Percentiles rank a stretch among this genome's conserved stretches.
Conservation (phyloP, 2,888 invertebrate species). For the Taenaris catops region DNA sequence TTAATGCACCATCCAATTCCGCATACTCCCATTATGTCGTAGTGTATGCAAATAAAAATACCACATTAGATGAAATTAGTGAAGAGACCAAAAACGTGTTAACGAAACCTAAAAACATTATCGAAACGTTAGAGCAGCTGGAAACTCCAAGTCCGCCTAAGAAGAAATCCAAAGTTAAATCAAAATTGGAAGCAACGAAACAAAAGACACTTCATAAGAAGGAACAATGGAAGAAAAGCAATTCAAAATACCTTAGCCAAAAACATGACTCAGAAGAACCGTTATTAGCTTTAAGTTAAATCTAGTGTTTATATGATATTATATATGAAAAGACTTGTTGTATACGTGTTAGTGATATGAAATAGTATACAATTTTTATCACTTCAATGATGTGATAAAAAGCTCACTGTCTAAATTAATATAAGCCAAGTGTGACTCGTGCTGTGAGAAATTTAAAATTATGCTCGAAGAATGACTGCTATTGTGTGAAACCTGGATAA, state of each 20-base stretch:
- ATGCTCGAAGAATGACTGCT: slow-evolving; percentile 37
- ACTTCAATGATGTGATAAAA: slow-evolving; percentile 42
- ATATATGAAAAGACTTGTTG: slow-evolving; percentile 50
- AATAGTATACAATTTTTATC: slow-evolving; percentile 24
- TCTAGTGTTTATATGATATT: slow-evolving; percentile 41
- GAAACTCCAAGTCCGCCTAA: slow-evolving; percentile 76
- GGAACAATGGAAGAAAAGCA: slow-evolving; percentile 66
- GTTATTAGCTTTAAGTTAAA: slow-evolving; percentile 83
- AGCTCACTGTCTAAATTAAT: slow-evolving; percentile 54
- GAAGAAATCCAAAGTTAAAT: slow-evolving; percentile 81
- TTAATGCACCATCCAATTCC: slow-evolving; percentile 86
- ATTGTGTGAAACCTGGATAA: slow-evolving; percentile 41
- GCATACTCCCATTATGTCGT: slow-evolving; percentile 92
- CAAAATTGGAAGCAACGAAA: slow-evolving; percentile 80
- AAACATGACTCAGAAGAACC: slow-evolving; percentile 81
- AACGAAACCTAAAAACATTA: slow-evolving; percentile 88
- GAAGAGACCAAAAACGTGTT: slow-evolving; percentile 59
- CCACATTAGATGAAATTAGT: slow-evolving; percentile 78
- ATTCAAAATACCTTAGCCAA: slow-evolving; percentile 50
- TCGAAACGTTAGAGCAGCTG: slow-evolving; percentile 87
- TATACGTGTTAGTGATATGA: slow-evolving; percentile 43
- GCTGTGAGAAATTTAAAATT: slow-evolving; percentile 22
- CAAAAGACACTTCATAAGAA: slow-evolving; percentile 60
- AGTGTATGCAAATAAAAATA: slow-evolving; percentile 91
- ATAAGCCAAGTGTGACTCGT: slow-evolving; percentile 21